Evolutionary conservation across 30 jellyfish, hydroid and myxozoan species (phyloP).

Genomic region (Phacellophora camtschatica): DNA sequence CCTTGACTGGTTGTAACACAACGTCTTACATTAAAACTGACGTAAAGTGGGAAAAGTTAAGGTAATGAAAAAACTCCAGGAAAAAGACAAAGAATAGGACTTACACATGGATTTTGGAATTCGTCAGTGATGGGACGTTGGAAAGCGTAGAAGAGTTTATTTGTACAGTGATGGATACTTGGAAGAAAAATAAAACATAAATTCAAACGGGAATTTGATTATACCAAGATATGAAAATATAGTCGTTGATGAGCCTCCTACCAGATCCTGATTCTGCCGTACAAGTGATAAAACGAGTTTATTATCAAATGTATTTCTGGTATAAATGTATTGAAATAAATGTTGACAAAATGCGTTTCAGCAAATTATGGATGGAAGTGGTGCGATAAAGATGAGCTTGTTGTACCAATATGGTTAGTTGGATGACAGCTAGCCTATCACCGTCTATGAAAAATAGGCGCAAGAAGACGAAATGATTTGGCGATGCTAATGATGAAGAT

Average conservation of each 20-base stretch:
- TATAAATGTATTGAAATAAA: not conserved
- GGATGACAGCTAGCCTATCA: slow-evolving; percentile 45
- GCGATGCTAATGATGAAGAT: slow-evolving; percentile 4
- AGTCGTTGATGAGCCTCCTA: slow-evolving; percentile 44
- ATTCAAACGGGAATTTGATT: slow-evolving; percentile 50
- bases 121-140: not conserved
- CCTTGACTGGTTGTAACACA: slow-evolving; percentile 52
- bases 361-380: slow-evolving; percentile 45
- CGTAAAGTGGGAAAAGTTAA: slow-evolving; percentile 37
- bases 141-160: slow-evolving; percentile 4
- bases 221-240: slow-evolving; percentile 36
- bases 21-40: slow-evolving; percentile 56
- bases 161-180: slow-evolving; percentile 24
- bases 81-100: not conserved
- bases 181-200: slow-evolving; percentile 26
- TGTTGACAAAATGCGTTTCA: not conserved
- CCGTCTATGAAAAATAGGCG: slow-evolving; percentile 2
- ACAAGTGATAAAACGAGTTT: slow-evolving; percentile 58
- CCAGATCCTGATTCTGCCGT: slow-evolving; percentile 60
- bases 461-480: not conserved
- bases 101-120: not conserved
- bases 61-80: slow-evolving; percentile 21
- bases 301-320: slow-evolving; percentile 49
- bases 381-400: slow-evolving; percentile 23
- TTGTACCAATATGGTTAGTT: slow-evolving; percentile 41